Evolutionary conservation across 2,888 invertebrate genomes (phyloP).

Genomic region (Acleris laterana): DNA sequence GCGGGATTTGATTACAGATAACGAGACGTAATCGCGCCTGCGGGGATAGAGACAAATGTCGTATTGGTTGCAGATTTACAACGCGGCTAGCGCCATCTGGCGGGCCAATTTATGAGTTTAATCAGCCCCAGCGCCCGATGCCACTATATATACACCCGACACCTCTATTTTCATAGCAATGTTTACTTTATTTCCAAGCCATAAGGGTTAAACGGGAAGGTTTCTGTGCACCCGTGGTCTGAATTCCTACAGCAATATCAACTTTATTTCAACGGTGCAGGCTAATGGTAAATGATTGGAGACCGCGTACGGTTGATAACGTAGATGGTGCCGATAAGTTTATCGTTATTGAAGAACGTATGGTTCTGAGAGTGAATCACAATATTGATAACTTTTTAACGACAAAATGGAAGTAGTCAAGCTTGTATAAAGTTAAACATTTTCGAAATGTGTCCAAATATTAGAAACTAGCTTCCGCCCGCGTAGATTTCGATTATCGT

Average conservation of each 20-base stretch:
- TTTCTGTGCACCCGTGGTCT: not conserved
- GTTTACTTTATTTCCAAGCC: slow-evolving; percentile 1
- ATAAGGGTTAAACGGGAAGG: not conserved
- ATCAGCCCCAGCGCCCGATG: slow-evolving; percentile 57
- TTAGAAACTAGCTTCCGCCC: too few relatives aligned
- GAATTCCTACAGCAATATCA: not conserved
- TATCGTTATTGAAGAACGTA: slow-evolving; percentile 20
- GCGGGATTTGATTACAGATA: slow-evolving; percentile 52
- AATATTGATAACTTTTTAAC: not conserved
- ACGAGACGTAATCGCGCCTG: slow-evolving; percentile 58
- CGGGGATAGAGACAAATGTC: slow-evolving; percentile 79
- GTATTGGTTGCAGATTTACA: slow-evolving; percentile 80
- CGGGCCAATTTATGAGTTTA: slow-evolving; percentile 80
- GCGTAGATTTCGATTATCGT: too few relatives aligned
- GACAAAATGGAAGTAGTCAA: too few relatives aligned
- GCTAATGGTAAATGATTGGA: not conserved
- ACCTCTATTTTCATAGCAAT: slow-evolving; percentile 6
- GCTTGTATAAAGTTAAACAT: too few relatives aligned
- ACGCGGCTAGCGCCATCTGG: slow-evolving; percentile 75
- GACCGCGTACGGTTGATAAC: slow-evolving; percentile 7
- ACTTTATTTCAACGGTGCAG: slow-evolving; percentile 3
- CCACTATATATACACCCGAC: slow-evolving; percentile 26
- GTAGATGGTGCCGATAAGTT: slow-evolving; percentile 22
- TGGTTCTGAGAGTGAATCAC: slow-evolving; percentile 7
- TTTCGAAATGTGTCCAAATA: too few relatives aligned